Conservation (phyloP, 2,888 invertebrate species). For the Diplazon laetatorius region DNA sequence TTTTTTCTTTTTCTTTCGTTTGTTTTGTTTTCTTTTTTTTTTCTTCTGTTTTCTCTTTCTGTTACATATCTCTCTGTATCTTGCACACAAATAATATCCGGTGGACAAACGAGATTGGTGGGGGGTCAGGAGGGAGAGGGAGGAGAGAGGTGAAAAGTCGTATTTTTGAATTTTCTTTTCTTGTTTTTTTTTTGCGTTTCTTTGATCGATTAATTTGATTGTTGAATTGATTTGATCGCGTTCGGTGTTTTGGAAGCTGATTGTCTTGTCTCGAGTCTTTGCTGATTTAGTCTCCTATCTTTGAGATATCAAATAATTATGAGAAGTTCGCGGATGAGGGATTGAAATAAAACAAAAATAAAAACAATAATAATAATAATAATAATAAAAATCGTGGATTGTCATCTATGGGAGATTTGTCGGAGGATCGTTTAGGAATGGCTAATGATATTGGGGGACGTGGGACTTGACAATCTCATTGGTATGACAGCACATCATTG, state of each 20-base stretch:
- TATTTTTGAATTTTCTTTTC: slow-evolving; percentile 15
- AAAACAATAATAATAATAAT: slow-evolving; percentile 47
- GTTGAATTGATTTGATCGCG: no score
- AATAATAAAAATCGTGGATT: no score
- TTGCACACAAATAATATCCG: slow-evolving; percentile 42
- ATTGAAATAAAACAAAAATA: slow-evolving; percentile 57
- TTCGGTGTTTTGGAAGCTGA: slow-evolving; percentile 10
- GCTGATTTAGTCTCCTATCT: slow-evolving; percentile 9
- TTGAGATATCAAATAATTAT: slow-evolving; percentile 17
- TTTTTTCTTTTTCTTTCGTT: slow-evolving; percentile 30
- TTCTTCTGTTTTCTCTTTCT: slow-evolving; percentile 31
- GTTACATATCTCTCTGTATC: slow-evolving; percentile 47
- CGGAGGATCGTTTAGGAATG: slow-evolving; percentile 52
- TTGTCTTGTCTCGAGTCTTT: slow-evolving; percentile 3
- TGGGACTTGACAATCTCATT: slow-evolving; percentile 74
- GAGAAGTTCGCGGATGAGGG: slow-evolving; percentile 49
- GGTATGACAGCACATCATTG: slow-evolving; percentile 83
- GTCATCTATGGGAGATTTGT: slow-evolving; percentile 41
- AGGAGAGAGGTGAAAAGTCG: no score
- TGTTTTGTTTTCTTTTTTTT: slow-evolving; percentile 32
- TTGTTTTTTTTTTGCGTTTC: slow-evolving; percentile 23
- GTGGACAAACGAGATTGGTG: slow-evolving; percentile 59
- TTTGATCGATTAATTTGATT: neutral
- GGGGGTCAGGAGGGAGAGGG: no score
- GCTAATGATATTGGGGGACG: slow-evolving; percentile 67